Evolutionary conservation across 2,888 invertebrate genomes (phyloP), one percentile per base, ranked within the genome.

Genomic region (Tetheella fluctuosa): DNA sequence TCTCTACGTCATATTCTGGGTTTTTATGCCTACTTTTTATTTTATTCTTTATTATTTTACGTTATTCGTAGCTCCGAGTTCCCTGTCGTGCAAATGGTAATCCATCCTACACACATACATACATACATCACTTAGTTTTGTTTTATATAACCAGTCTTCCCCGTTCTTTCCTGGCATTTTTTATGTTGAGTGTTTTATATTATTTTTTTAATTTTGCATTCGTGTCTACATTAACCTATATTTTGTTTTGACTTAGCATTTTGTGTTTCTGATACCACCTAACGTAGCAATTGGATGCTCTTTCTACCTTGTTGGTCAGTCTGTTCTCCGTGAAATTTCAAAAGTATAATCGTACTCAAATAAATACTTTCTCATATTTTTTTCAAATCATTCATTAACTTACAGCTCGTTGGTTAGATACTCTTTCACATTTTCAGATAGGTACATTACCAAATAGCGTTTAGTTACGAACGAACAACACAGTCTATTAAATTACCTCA

Each of bases 131-230:
- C 68, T 48, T 48, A 23, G 23, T 17, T 57, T 54, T 69, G 70
- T 69, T 68, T 68, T 69, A 68, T 60, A 57, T 52, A 48, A 59
- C 8, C 59, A 59, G 25, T 53, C 48, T 25, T 56, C 53, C 7
- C 25, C 23, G 52, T 63, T 60, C 66, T 34, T 68, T 69, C 63
- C 57, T 67, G 68, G 61, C 63, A 69, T 67, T 69, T 69, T 67
- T 68, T 63, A 60, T 57, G 20, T 7, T 52, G 52, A 57, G 54
- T 55, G 63, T 61, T 66, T 58, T 57, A 63, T 60, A n/a, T 53
- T 67, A 57, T 58, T 58, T 60, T 67, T 61, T 59, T 48, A 56
- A 59, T 39, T 54, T 48, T 48, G 48, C 48, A 20, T 48, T 20
- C 17, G 42, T 20, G 17, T 48, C n/a, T 20, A 48, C 42, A 48